These are phyloP conservation scores for Pyrgilauda ruficollis DNA, from an alignment of 2,113 vertebrate species.

Conservation along the genomic window DNA sequence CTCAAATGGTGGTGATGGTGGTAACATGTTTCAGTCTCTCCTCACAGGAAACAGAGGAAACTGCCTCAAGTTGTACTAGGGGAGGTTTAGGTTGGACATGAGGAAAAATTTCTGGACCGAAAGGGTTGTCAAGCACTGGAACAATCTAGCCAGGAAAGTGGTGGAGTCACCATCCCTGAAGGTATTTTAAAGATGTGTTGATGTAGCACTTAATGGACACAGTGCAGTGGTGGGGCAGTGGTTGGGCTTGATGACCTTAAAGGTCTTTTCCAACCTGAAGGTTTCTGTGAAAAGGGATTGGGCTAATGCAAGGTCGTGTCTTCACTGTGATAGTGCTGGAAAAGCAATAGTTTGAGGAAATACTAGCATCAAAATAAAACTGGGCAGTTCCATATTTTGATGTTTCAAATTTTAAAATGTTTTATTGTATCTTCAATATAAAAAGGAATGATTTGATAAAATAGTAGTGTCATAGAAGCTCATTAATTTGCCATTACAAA, in stretches of 20 bases:
- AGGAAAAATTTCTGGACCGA: neutral
- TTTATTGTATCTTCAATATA: neutral
- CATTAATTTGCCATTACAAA: neutral
- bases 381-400: neutral
- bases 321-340: neutral
- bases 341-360: neutral
- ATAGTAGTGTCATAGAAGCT: neutral
- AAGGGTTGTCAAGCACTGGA: neutral
- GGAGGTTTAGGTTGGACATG: neutral
- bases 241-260: fast-evolving
- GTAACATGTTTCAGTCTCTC: neutral
- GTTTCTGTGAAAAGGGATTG: neutral
- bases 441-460: neutral
- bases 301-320: neutral
- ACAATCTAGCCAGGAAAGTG: neutral
- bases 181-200: neutral
- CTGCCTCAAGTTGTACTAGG: fast-evolving
- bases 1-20: neutral
- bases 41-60: neutral
- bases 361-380: neutral
- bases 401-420: neutral
- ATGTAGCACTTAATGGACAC: neutral
- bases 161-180: neutral
- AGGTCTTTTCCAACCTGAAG: neutral
- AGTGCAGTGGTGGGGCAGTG: neutral